A percentile compares a stretch with the other conserved stretches of the same genome.
These are phyloP conservation scores for Amphimallon solstitiale DNA, from an alignment of 2,888 invertebrate genomes.

Conservation along the genomic window DNA sequence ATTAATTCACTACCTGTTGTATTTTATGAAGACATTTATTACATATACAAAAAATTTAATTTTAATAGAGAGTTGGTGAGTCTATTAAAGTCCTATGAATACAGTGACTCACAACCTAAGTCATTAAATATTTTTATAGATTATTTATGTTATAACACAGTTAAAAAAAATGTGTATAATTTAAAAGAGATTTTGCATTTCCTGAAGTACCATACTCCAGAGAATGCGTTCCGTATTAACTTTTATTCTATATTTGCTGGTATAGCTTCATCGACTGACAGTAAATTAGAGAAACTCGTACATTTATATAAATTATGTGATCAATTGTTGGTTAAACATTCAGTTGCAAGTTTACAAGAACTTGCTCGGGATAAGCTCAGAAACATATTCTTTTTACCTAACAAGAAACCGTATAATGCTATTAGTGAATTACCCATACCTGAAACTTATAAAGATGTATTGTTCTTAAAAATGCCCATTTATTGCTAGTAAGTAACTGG, in stretches of 20 bases:
- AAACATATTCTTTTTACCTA: neutral
- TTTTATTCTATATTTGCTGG: constrained; percentile 2
- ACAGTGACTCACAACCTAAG: neutral
- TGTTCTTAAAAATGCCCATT: constrained; percentile 15
- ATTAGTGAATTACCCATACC: constrained; percentile 1
- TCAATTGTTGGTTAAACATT: neutral
- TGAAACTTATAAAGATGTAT: constrained; percentile 16
- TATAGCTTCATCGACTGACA: neutral
- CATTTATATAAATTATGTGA: constrained; percentile 8
- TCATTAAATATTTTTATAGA: neutral
- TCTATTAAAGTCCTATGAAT: constrained; percentile 4
- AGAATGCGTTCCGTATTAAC: constrained; percentile 1
- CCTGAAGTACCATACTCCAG: constrained; percentile 4
- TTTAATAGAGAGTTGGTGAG: constrained; percentile 4
- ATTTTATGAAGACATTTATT: constrained; percentile 8
- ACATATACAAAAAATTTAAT: constrained; percentile 15
- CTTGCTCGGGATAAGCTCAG: constrained; percentile 2
- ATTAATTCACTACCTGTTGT: constrained; percentile 9
- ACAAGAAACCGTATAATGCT: constrained; percentile 7
- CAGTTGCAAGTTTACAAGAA: constrained; percentile 15
- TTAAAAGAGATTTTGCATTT: constrained; percentile 15
- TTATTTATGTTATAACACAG: neutral
- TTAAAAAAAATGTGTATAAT: neutral
- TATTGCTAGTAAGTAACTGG: neutral
- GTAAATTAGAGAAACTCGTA: neutral